phyloP scores from a whole-genome alignment of 1,140 invertebrate genomes.

The Eubasilissa regina region DNA sequence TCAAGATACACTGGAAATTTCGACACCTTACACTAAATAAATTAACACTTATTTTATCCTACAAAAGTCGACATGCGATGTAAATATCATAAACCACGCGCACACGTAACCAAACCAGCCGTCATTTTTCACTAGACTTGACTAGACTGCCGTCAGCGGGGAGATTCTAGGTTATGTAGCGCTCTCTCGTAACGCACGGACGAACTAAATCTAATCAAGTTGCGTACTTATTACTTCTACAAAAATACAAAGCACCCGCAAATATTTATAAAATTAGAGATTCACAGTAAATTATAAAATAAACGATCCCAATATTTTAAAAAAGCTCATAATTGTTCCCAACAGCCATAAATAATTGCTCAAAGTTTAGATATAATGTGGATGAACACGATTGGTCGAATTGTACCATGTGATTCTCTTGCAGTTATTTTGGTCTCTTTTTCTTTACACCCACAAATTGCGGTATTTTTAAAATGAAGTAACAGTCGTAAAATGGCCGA shows the following conservation, averaged over 20 bases:
- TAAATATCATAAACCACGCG: constrained; percentile 75
- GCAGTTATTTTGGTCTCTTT: constrained; percentile 53
- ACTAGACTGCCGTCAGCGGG: constrained; percentile 63
- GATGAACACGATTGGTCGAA: constrained; percentile 71
- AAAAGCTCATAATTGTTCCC: neutral
- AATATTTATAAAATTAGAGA: constrained; percentile 12
- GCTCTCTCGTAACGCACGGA: constrained; percentile 66
- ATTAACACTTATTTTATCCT: constrained; percentile 52
- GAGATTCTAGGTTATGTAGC: constrained; percentile 60
- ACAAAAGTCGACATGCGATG: constrained; percentile 56
- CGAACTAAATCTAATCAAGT: constrained; percentile 69
- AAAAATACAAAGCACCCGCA: constrained; percentile 8
- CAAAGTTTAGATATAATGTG: constrained; percentile 66
- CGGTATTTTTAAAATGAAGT: constrained; percentile 72
- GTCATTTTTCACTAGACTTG: constrained; percentile 73
- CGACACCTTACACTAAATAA: constrained; percentile 51
- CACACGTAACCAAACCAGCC: constrained; percentile 74
- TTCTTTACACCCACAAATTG: constrained; percentile 70
- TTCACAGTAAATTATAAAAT: constrained; percentile 10
- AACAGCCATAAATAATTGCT: constrained; percentile 21
- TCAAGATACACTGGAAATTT: constrained; percentile 37
- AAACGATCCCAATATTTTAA: neutral
- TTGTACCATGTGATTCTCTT: constrained; percentile 49
- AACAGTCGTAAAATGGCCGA: constrained; percentile 34
- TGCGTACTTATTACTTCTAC: constrained; percentile 62